These are phyloP conservation scores for Astropecten irregularis DNA, from an alignment of 53 echinoderm and acorn worm genomes.

Conservation along the genomic window DNA sequence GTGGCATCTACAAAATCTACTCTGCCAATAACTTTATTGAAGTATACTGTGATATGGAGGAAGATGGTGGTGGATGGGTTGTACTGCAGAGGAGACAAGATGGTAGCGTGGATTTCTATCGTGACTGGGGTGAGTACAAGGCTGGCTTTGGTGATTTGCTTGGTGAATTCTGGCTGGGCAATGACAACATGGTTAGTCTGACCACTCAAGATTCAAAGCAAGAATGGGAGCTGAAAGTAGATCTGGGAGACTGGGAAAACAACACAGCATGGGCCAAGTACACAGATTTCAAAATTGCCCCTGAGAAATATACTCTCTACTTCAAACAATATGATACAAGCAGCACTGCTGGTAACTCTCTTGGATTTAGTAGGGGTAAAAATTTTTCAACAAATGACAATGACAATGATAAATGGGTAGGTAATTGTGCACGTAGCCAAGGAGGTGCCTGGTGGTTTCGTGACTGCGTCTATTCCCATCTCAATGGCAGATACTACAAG, in stretches of 20 bases:
- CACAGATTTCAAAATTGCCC: neutral
- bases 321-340: neutral
- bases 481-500: neutral
- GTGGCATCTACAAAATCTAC: neutral
- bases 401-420: neutral
- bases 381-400: neutral
- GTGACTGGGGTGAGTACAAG: neutral
- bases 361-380: neutral
- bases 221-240: conserved; percentile 5
- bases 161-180: conserved; percentile 13
- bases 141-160: neutral
- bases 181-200: conserved; percentile 12
- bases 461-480: neutral
- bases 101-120: conserved; percentile 23
- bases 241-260: neutral
- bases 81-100: conserved; percentile 39
- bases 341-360: neutral
- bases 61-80: conserved; percentile 15
- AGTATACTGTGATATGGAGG: conserved; percentile 33
- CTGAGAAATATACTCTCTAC: neutral
- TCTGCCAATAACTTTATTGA: neutral
- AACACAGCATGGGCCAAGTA: conserved; percentile 6
- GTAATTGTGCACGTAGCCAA: neutral
- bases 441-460: neutral
- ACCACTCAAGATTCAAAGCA: neutral